phyloP scores from a whole-genome alignment of 2,113 vertebrate species.

The Chamaetylas fuelleborni region DNA sequence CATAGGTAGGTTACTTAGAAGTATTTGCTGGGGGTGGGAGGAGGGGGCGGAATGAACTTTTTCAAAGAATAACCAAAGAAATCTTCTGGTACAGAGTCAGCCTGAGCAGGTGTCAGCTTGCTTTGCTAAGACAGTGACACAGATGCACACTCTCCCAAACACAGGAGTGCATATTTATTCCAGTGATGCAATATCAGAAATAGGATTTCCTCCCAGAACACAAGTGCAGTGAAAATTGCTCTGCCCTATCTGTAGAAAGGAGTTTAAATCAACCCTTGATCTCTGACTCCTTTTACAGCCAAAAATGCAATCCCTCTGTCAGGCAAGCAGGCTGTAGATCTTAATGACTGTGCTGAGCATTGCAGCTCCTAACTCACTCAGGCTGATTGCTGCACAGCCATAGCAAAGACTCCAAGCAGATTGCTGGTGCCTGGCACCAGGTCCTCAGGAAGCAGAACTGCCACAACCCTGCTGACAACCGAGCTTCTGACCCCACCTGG shows the following conservation, averaged over 20 bases:
- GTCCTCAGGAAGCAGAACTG: background rate
- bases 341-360: background rate
- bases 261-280: constrained; percentile 25
- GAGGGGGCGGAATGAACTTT: background rate
- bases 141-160: background rate
- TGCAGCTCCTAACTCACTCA: background rate
- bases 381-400: background rate
- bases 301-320: background rate
- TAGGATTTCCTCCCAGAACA: background rate
- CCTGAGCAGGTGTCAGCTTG: background rate
- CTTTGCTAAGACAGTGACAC: background rate
- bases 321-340: background rate
- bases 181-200: background rate
- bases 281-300: constrained; percentile 25
- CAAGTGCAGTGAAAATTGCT: background rate
- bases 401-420: background rate
- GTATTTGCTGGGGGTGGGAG: background rate
- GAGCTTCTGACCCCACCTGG: background rate
- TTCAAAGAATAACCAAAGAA: background rate
- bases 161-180: background rate
- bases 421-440: background rate
- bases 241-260: background rate
- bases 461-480: background rate
- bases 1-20: background rate
- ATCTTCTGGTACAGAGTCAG: background rate